Evolutionary conservation across 2,888 invertebrate species (phyloP), one percentile per base, ranked within the genome.

Genomic region (Caenorhabditis sulstoni): DNA sequence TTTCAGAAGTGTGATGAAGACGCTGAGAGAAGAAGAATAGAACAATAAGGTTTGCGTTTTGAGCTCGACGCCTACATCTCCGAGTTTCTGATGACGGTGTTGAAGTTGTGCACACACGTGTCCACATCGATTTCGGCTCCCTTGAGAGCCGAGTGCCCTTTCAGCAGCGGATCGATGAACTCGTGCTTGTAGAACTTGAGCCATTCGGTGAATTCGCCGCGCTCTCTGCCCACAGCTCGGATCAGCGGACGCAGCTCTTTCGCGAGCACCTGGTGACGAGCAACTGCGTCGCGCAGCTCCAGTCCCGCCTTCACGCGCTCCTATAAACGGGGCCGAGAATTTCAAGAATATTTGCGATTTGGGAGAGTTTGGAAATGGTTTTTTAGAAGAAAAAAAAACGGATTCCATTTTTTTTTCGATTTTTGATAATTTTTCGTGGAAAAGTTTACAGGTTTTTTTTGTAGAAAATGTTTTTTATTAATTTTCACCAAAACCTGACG

Each of bases 101-200:
- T 49, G 45, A 84, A 80, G 29, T 75, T 71, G 14, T 78, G 47
- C 11, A 82, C 59, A 52, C 83, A 85, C n/a, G 59, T 29, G 12
- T 65, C 59, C 11, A 76, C 39, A 22, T 83, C 79, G 7, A 55
- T 23, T 35, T 70, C 59, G 18, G 70, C 41, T 35, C 74, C 65
- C 29, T 29, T 29, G 22, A 83, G 55, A 11, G 77, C 59, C 22
- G 62, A 66, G 44, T 81, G 81, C 12, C 77, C 81, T 59, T 81
- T 77, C 49, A 84, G 65, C 14, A 86, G 47, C 3, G 85, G 84
- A 20, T 85, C 81, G 9, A 81, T 76, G 62, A 87, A 85, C 7
- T 35, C 59, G 23, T 80, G 77, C 50, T 79, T 79, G 68, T 86
- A 87, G 22, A 52, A 47, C 61, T 78, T 49, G 66, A 62, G 62